Evolutionary conservation across 2,797 vertebrate genomes (phyloP).

Genomic region (Siniperca undulata): DNA sequence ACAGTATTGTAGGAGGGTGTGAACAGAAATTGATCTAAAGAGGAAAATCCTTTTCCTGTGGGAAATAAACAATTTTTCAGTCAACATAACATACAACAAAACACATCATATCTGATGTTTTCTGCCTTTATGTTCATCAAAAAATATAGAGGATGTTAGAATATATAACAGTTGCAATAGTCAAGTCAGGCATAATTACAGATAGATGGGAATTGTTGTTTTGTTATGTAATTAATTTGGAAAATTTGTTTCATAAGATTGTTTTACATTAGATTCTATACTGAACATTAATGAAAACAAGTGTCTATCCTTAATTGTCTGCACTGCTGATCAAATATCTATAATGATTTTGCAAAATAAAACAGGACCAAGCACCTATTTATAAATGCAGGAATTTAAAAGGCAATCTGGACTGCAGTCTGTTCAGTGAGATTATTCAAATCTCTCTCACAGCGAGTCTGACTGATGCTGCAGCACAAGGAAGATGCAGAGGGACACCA

Average conservation of each 20-base stretch:
- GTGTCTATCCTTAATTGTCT: slow-evolving; percentile 10
- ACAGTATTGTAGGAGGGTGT: slow-evolving; percentile 59
- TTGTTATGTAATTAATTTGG: background rate
- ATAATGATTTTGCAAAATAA: slow-evolving; percentile 69
- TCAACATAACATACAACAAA: slow-evolving; percentile 41
- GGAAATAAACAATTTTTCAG: slow-evolving; percentile 65
- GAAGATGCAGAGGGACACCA: slow-evolving; percentile 37
- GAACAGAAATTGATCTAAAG: slow-evolving; percentile 67
- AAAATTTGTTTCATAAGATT: background rate
- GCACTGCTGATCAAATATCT: slow-evolving; percentile 56
- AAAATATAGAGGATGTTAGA: background rate
- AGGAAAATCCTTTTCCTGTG: slow-evolving; percentile 52
- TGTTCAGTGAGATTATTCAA: slow-evolving; percentile 81
- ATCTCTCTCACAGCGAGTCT: slow-evolving; percentile 58
- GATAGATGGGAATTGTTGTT: background rate
- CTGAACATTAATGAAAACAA: slow-evolving; percentile 34
- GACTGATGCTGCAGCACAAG: slow-evolving; percentile 52
- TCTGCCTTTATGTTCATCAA: slow-evolving; percentile 23
- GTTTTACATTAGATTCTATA: slow-evolving; percentile 8
- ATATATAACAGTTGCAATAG: background rate
- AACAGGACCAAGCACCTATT: slow-evolving; percentile 71
- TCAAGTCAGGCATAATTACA: background rate
- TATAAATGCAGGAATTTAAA: slow-evolving; percentile 80
- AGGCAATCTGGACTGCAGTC: slow-evolving; percentile 84
- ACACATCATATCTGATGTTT: slow-evolving; percentile 22